These are phyloP conservation scores for Drymodes brunneopygia DNA, from an alignment of 2,113 vertebrate genomes.

Conservation along the genomic window DNA sequence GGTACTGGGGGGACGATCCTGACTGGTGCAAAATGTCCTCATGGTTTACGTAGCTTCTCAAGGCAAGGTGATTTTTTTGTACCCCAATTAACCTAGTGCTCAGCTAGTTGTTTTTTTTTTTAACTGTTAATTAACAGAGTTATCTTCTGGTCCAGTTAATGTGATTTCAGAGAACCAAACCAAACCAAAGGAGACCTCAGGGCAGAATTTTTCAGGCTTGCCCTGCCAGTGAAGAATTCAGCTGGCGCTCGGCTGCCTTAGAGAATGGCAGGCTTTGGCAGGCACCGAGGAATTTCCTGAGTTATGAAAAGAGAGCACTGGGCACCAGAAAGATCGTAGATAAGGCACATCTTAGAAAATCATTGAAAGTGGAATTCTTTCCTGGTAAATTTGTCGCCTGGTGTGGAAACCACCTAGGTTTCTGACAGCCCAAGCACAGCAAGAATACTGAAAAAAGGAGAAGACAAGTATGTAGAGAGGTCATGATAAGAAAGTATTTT, in stretches of 20 bases:
- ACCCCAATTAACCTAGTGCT: neutral
- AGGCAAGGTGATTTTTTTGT: neutral
- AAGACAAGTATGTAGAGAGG: neutral
- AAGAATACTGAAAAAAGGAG: neutral
- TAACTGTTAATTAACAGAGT: neutral
- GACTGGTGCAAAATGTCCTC: neutral
- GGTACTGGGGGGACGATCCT: neutral
- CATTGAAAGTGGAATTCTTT: constrained; percentile 12
- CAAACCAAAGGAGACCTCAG: neutral
- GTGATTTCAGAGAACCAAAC: neutral
- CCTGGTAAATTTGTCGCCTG: neutral
- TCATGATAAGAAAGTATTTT: neutral
- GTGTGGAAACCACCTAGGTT: constrained; percentile 8
- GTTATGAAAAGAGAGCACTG: constrained; percentile 15
- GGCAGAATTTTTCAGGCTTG: neutral
- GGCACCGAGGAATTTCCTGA: neutral
- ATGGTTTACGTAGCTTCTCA: neutral
- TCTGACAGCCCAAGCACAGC: neutral
- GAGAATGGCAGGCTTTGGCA: constrained; percentile 27
- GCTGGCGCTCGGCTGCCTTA: neutral
- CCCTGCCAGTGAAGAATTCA: neutral
- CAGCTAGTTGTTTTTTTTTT: neutral
- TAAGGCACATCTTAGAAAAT: constrained; percentile 16
- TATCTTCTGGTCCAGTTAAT: neutral
- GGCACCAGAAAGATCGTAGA: neutral